Conservation (phyloP, 2,888 invertebrate genomes). For the Philonicus albiceps region DNA sequence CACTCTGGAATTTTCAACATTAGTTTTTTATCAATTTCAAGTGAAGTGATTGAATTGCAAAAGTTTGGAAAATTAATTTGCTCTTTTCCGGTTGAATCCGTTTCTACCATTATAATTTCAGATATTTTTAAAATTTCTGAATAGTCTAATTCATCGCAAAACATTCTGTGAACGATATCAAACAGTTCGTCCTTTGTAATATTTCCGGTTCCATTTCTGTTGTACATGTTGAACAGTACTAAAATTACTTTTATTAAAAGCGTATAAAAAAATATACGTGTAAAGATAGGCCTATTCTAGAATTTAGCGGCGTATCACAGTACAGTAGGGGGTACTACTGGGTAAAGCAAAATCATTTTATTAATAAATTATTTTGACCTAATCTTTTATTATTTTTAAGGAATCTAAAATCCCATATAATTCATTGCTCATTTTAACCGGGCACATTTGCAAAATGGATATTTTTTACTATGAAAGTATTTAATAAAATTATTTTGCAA, state of each 20-base stretch:
- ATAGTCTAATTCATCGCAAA: not conserved
- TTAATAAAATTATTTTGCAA: too few relatives aligned
- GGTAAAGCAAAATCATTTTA: not conserved
- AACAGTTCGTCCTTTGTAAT: slow-evolving; percentile 4
- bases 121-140: not conserved
- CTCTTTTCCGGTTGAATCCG: not conserved
- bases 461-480: too few relatives aligned
- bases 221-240: slow-evolving; percentile 26
- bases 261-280: not conserved
- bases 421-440: too few relatives aligned
- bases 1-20: not conserved
- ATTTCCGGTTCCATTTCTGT: not conserved
- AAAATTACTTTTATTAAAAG: not conserved
- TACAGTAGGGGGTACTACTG: not conserved
- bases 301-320: not conserved
- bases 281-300: too few relatives aligned
- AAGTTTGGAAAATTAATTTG: not conserved
- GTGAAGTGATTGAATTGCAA: not conserved
- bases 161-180: not conserved
- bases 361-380: too few relatives aligned
- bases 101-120: not conserved
- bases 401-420: too few relatives aligned
- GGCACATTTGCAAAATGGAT: too few relatives aligned
- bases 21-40: not conserved
- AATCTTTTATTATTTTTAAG: too few relatives aligned